Evolutionary conservation across 2,888 invertebrate genomes (phyloP), one percentile per base, ranked within the genome.

Genomic region (Slavum lentiscoides): DNA sequence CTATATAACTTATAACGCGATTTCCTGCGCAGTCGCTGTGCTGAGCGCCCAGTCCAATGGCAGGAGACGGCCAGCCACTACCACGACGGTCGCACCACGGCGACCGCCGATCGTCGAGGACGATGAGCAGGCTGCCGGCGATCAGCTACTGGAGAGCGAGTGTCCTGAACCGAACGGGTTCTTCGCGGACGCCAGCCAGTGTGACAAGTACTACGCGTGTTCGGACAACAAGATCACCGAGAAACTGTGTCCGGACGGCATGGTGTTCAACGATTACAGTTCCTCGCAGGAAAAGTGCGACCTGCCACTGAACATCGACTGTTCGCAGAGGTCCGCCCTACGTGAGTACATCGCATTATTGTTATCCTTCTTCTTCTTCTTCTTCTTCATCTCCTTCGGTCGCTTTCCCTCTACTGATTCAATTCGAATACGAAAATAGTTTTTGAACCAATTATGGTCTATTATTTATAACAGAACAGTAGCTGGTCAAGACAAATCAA

Each of bases 221-320:
- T 88, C 90, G 80, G 91, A 92, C 82, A 93, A 94, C 39, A 89
- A 89, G 84, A 90, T 91, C 77, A 92, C 90, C 1, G 94, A 93
- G 85, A 93, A 92, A 86, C 88, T 95, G 5, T 96, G 95, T 84
- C 93, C 94, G 0, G 95, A 96, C 86, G 95, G 95, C 37, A 91
- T 94, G 89, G 94, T 95, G 74, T 95, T 95, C 88, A 94, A 95
- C 84, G 95, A 94, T 87, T 94, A 91, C 87, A 92, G 92, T 84
- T 89, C 91, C 2, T 90, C 91, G 82, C 91, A 94, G 82, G 95
- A 95, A 86, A 95, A 95, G 85, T 95, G 95, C 85, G 95, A 95
- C 86, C 87, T 94, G 83, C 94, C 94, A 0, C 93, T 93, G 87
- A 94, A 94, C 85, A 91, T 95, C 82, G 95, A 95, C 86, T 95